These are phyloP conservation scores for Myxocyprinus asiaticus DNA, from an alignment of 2,113 vertebrate genomes.

Conservation along the genomic window DNA sequence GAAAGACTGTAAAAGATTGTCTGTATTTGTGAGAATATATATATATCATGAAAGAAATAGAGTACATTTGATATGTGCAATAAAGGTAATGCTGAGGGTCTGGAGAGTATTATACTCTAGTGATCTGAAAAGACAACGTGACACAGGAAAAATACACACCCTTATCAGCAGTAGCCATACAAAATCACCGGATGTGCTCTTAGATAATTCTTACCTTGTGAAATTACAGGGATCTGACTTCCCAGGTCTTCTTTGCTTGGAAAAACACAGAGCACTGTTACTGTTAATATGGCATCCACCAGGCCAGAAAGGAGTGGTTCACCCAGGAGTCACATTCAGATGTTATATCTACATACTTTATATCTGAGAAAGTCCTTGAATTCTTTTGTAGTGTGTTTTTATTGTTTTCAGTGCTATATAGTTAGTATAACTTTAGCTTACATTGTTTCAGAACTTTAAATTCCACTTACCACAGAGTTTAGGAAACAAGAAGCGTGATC, in stretches of 20 bases:
- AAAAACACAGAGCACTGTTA: neutral
- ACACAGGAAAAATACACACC: slow-evolving; percentile 49
- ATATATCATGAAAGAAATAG: too few relatives aligned
- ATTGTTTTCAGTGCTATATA: too few relatives aligned
- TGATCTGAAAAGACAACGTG: slow-evolving; percentile 43
- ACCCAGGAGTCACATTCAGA: neutral
- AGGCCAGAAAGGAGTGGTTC: neutral
- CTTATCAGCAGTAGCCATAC: slow-evolving; percentile 45
- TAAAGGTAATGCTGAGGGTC: neutral
- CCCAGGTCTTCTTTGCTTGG: neutral
- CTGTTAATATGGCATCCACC: too few relatives aligned
- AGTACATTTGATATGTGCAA: neutral
- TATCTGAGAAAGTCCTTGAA: too few relatives aligned
- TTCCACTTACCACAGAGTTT: too few relatives aligned
- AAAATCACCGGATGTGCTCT: slow-evolving; percentile 44
- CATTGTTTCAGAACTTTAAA: too few relatives aligned
- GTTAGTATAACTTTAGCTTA: too few relatives aligned
- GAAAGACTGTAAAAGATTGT: too few relatives aligned
- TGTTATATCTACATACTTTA: neutral
- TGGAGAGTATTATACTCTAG: neutral
- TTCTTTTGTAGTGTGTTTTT: too few relatives aligned
- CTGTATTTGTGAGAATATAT: neutral
- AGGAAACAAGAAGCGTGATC: too few relatives aligned
- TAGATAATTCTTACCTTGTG: slow-evolving; percentile 29
- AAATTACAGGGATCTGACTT: slow-evolving; percentile 21